Base-by-base conservation (phyloP, 2,113 vertebrate genomes). In the Oryzias melastigma region DNA sequence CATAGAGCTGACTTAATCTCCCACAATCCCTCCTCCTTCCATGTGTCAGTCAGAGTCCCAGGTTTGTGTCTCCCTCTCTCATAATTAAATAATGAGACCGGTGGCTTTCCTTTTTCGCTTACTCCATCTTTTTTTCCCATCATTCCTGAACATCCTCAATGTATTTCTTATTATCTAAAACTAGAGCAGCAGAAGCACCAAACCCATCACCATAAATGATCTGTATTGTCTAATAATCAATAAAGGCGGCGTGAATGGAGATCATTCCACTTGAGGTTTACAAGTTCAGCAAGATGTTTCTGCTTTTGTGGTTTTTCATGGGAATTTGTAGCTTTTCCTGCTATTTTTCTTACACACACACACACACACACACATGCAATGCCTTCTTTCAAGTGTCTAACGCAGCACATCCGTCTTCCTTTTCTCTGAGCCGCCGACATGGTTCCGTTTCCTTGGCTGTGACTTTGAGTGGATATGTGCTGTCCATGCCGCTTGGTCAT, bases 401-500 rank as follows among this genome's bases (percentile, higher is more conserved):
- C 63, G 56, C 54, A 73, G 60, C 46, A 56, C 62, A 68, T 52
- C 48, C 44, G 48, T 60, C 29, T 61, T 62, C 55, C 75, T 63
- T 69, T 64, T 77, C 53, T 65, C 48, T 69, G 53, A 71, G 60
- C 70, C 44, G 46, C 64, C 25, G 14, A 51, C 75, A 72, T 82
- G 57, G 56, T 62, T 57, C 24, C 55, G 51, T 62, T 66, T 69
- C 64, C 22, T 62, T 58, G 18, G 52, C 78, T 69, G 57, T 76
- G 63, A 78, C 68, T 81, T 80, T 80, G 68, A 75, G 77, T 80
- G 68, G 73, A 79, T 88, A 76, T 70, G 69, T 65, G 66, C 81
- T 84, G 89, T 82, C 82, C 63, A 44, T 71, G 84, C 77, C 73
- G 83, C 68, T 87, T 83, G 84, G 91, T 91, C 88, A 88, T 80